phyloP scores from a whole-genome alignment of 2,888 invertebrate species.

The Tortricodes alternella region DNA sequence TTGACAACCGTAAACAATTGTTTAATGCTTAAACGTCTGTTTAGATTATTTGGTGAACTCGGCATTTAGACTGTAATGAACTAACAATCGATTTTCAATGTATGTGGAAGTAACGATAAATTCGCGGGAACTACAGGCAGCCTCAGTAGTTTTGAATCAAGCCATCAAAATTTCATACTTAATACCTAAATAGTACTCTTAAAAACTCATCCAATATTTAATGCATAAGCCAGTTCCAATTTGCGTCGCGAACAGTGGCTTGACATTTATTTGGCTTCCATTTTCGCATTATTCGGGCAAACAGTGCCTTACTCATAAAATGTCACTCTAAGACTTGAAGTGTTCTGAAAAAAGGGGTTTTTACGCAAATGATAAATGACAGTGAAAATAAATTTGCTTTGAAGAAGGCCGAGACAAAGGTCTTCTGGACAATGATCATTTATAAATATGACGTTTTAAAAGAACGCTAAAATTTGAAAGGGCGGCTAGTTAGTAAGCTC shows the following conservation, averaged over 20 bases:
- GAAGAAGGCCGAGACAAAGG: constrained; percentile 42
- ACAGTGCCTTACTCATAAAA: constrained; percentile 41
- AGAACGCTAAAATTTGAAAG: neutral
- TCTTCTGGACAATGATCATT: constrained; percentile 43
- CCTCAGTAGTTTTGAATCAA: too few relatives aligned
- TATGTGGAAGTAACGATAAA: too few relatives aligned
- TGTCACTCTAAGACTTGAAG: constrained; percentile 46
- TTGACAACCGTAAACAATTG: too few relatives aligned
- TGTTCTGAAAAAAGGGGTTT: constrained; percentile 47
- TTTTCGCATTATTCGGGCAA: constrained; percentile 36
- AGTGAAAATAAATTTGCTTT: constrained; percentile 41
- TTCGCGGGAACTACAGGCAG: too few relatives aligned
- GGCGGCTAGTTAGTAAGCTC: neutral
- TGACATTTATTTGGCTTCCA: constrained; percentile 11
- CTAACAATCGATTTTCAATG: too few relatives aligned
- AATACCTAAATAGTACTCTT: neutral
- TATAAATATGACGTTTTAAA: constrained; percentile 18
- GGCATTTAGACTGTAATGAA: too few relatives aligned
- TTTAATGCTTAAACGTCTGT: too few relatives aligned
- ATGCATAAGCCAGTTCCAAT: constrained; percentile 1
- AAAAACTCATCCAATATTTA: neutral
- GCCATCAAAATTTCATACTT: neutral
- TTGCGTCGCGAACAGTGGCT: neutral
- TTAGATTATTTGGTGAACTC: too few relatives aligned
- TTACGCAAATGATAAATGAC: constrained; percentile 49